Evolutionary conservation across 64 coral and sea anemone species (phyloP).

Genomic region (Trachythela sp.): DNA sequence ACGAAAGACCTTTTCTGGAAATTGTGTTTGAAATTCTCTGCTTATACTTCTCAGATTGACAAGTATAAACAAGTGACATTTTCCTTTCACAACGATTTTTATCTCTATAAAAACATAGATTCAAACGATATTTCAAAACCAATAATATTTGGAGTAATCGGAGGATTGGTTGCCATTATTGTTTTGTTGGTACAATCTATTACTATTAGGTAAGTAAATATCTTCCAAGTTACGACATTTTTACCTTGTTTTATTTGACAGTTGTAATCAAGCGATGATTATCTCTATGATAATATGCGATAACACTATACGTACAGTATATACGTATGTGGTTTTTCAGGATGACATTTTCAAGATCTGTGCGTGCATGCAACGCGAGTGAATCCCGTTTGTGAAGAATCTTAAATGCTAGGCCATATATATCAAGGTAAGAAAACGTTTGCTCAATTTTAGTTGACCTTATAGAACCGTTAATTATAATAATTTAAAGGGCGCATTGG

Average conservation of each 20-base stretch:
- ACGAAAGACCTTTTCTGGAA: too few relatives aligned
- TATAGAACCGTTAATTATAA: too few relatives aligned
- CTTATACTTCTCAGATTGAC: too few relatives aligned
- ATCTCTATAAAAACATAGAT: background rate
- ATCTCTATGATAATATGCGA: too few relatives aligned
- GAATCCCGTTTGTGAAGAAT: background rate
- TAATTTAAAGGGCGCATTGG: too few relatives aligned
- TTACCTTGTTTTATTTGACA: background rate
- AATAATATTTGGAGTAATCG: background rate
- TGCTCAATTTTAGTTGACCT: too few relatives aligned
- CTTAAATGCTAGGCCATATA: background rate
- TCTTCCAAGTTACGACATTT: background rate
- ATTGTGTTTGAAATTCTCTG: too few relatives aligned
- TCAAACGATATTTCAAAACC: background rate
- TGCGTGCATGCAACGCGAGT: background rate
- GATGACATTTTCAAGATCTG: background rate
- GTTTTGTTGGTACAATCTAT: background rate
- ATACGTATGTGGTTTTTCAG: background rate
- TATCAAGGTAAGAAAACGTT: too few relatives aligned
- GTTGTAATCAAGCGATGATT: too few relatives aligned
- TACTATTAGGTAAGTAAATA: background rate
- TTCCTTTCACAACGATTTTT: too few relatives aligned
- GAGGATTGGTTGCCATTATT: background rate
- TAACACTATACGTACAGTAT: too few relatives aligned
- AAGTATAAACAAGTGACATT: too few relatives aligned